These are phyloP conservation scores for Thereva nobilitata DNA, from an alignment of 2,888 invertebrate genomes.

Conservation along the genomic window DNA sequence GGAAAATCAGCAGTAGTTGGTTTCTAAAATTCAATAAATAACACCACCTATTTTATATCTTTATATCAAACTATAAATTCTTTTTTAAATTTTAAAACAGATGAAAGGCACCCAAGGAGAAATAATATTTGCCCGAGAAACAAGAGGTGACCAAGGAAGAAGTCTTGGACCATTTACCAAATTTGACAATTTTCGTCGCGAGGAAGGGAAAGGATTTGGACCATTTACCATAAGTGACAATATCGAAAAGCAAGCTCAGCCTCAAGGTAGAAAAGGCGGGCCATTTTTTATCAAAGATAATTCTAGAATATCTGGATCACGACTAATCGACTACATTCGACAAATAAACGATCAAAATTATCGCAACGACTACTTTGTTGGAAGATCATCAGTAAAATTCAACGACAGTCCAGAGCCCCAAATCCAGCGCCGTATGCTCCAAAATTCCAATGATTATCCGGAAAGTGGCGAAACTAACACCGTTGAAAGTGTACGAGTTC, in stretches of 20 bases:
- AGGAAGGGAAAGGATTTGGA: conserved; percentile 52
- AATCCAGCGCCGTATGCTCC: conserved; percentile 73
- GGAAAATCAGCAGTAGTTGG: too few species aligned
- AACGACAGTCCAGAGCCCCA: conserved; percentile 58
- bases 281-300: conserved; percentile 69
- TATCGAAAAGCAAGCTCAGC: conserved; percentile 53
- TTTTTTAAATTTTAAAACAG: too few species aligned
- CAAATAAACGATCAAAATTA: conserved; percentile 69
- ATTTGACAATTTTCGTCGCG: conserved; percentile 64
- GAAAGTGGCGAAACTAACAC: conserved; percentile 62
- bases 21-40: too few species aligned
- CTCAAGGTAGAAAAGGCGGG: conserved; percentile 58
- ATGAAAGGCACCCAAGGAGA: conserved; percentile 32
- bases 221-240: conserved; percentile 68
- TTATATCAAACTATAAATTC: too few species aligned
- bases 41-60: too few species aligned
- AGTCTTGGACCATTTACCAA: conserved; percentile 66
- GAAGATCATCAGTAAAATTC: conserved; percentile 57
- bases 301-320: conserved; percentile 63
- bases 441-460: conserved; percentile 67
- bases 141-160: conserved; percentile 27
- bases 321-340: conserved; percentile 68
- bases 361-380: conserved; percentile 65
- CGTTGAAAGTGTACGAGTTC: conserved; percentile 72
- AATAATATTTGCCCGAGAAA: conserved; percentile 38